These are phyloP conservation scores for Tichodroma muraria DNA, from an alignment of 2,113 vertebrate genomes.

Conservation along the genomic window DNA sequence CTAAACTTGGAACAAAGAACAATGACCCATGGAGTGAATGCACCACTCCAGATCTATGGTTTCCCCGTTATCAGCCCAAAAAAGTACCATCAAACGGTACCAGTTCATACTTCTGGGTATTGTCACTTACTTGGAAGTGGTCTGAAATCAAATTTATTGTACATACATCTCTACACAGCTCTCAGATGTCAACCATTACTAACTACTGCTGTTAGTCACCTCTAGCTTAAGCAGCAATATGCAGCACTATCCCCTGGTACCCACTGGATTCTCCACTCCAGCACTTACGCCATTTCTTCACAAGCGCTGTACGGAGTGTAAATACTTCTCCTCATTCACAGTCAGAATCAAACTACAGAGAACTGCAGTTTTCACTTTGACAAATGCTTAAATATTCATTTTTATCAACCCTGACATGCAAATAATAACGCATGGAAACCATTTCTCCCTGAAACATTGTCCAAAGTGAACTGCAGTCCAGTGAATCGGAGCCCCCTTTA, in stretches of 20 bases:
- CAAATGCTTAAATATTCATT: background rate
- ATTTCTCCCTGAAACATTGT: background rate
- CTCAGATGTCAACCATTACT: background rate
- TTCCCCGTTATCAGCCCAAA: background rate
- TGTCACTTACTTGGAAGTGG: background rate
- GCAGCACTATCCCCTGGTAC: background rate
- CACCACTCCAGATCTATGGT: background rate
- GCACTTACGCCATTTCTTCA: background rate
- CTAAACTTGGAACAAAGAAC: background rate
- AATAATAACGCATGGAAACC: background rate
- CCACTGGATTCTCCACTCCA: background rate
- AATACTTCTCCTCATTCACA: background rate
- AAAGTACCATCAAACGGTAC: background rate
- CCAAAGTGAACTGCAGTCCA: slow-evolving; percentile 32
- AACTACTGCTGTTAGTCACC: background rate
- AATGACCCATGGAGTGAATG: background rate
- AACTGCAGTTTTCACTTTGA: slow-evolving; percentile 40
- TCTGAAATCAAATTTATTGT: background rate
- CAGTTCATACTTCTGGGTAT: background rate
- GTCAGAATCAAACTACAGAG: background rate
- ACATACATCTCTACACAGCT: background rate
- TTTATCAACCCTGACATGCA: background rate
- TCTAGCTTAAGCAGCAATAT: background rate
- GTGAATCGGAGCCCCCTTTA: background rate
- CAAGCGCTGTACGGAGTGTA: fast-evolving